Conservation (phyloP, 2,888 invertebrate genomes). For the Lomographa bimaculata region DNA sequence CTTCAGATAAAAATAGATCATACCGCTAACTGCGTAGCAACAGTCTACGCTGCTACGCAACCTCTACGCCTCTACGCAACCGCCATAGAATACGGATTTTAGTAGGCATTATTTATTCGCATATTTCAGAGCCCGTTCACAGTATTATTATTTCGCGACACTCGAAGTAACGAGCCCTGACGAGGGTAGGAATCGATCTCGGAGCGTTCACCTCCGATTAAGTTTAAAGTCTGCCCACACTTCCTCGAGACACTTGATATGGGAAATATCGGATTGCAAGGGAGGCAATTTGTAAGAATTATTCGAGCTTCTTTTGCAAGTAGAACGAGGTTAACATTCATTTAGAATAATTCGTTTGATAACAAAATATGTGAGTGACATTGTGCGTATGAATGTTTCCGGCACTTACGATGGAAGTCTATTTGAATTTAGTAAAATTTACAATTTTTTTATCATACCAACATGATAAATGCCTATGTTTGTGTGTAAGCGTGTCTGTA, state of each 20-base stretch:
- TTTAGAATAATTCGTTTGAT: too few species aligned
- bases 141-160: conserved; percentile 48
- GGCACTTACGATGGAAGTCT: too few species aligned
- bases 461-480: too few species aligned
- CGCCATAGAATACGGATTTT: too few species aligned
- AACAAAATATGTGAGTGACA: too few species aligned
- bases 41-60: conserved; percentile 14
- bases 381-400: too few species aligned
- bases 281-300: conserved; percentile 15
- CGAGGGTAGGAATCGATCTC: conserved; percentile 40
- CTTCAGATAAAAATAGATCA: too few species aligned
- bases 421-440: too few species aligned
- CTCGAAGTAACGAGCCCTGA: conserved; percentile 52
- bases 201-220: conserved; percentile 33
- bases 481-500: too few species aligned
- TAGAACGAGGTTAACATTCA: too few species aligned
- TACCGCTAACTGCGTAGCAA: conserved; percentile 10
- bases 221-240: conserved; percentile 31
- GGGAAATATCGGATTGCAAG: conserved; percentile 30
- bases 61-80: conserved; percentile 10
- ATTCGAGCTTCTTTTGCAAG: conserved; percentile 17
- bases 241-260: conserved; percentile 27
- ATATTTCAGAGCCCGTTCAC: conserved; percentile 33
- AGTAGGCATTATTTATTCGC: too few species aligned
- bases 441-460: too few species aligned